phyloP scores from a whole-genome alignment of 2,113 vertebrate species.

The Rhodinocichla rosea region DNA sequence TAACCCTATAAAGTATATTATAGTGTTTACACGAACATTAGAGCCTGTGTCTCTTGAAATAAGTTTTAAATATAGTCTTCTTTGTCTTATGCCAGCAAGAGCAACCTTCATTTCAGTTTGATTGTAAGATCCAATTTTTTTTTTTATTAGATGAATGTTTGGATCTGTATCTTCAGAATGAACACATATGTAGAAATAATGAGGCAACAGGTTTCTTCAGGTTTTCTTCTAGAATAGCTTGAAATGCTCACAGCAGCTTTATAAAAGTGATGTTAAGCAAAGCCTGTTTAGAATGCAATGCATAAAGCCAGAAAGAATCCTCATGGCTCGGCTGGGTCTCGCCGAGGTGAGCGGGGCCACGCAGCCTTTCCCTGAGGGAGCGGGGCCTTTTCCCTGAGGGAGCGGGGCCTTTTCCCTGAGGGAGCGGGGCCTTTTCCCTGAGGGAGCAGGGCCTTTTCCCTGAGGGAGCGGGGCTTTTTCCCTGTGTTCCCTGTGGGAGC shows the following conservation, averaged over 20 bases:
- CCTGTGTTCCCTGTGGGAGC: too few species aligned
- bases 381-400: neutral
- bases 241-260: neutral
- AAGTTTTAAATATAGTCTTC: conserved; percentile 27
- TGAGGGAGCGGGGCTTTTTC: too few species aligned
- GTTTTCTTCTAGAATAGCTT: neutral
- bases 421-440: too few species aligned
- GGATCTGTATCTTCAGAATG: neutral
- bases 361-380: neutral
- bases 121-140: neutral
- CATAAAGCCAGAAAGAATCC: neutral
- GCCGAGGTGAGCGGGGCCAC: neutral
- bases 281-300: neutral
- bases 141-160: conserved; percentile 15
- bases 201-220: neutral
- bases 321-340: fast-evolving
- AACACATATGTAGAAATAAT: neutral
- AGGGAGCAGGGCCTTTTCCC: too few species aligned
- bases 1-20: conserved; percentile 71
- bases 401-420: too few species aligned
- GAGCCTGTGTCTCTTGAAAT: conserved; percentile 39
- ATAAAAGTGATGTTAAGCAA: neutral
- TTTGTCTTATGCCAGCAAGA: conserved; percentile 8
- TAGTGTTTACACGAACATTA: conserved; percentile 39
- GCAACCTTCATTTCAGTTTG: conserved; percentile 36